Base-by-base conservation (phyloP, 2,888 invertebrate genomes). In the Macrostomum cliftonense region DNA sequence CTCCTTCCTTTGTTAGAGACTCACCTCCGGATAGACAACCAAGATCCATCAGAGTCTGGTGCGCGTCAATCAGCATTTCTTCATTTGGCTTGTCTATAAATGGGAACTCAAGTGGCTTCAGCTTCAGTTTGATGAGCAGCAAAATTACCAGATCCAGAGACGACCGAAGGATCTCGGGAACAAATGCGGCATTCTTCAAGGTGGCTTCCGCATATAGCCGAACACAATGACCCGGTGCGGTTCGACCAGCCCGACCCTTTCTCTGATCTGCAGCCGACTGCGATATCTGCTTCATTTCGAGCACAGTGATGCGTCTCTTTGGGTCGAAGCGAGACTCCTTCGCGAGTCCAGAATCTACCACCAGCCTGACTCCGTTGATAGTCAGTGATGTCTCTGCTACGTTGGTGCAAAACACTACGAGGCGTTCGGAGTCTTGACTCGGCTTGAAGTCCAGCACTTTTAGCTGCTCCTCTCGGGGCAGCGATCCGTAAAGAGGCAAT, bases 351-450 rank as follows among this genome's bases (percentile, higher is more conserved):
- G 91, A 93, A 69, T 97, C 97, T 0, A 85, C 78, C 1, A 97
- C 95, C 72, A 97, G 97, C 61, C 95, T 76, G 47, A 97, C 83
- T 1, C 95, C 95, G 66, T 97, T 95, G 48, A 97, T 93, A 0
- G 97, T 97, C 2, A 97, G 82, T 0, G 93, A 93, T 0, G 97
- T 97, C 73, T 97, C 97, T 0, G 95, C 93, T 51, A 97, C 95
- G 64, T 97, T 97, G 1, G 97, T 97, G 0, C 91, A 86, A 1
- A 97, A 79, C 52, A 97, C 87, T 67, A 93, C 95, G 68, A 97
- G 95, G 47, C 95, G 76, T 2, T 86, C 78, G 4, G 89, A 86
- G 48, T 88, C 85, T 28, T 28, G 28, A 28, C 28, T 28, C 1
- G 93, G 93, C 1, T 93, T 79, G 62, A 87, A 84, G 64, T 93